A percentile compares a stretch with the other conserved stretches of the same genome.
Conservation (phyloP, 1,140 invertebrate species). For the Eufriesea mexicana region DNA sequence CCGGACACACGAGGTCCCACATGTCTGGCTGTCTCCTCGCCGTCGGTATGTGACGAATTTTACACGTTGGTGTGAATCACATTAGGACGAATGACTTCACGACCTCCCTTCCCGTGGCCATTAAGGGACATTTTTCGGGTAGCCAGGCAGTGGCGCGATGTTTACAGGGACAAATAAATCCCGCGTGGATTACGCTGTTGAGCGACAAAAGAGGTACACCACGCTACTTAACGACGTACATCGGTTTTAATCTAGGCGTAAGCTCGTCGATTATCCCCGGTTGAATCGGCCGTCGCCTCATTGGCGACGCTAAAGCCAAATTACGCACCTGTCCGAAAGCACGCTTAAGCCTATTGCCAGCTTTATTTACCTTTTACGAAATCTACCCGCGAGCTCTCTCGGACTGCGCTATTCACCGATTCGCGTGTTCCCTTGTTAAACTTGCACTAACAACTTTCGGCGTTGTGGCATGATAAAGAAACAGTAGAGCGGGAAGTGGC, state of each 20-base stretch:
- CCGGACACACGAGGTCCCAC: conserved; percentile 32
- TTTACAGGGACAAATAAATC: conserved; percentile 47
- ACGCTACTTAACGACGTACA: not conserved
- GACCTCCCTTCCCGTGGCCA: conserved; percentile 46
- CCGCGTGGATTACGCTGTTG: not conserved
- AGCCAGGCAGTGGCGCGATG: conserved; percentile 19
- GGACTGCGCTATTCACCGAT: no score
- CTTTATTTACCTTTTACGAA: not conserved
- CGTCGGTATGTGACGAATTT: conserved; percentile 68
- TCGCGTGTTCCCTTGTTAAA: no score
- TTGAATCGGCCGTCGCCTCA: conserved; percentile 22
- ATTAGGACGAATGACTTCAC: conserved; percentile 65
- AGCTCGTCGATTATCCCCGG: conserved; percentile 15
- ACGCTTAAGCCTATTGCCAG: no score
- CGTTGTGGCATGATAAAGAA: no score
- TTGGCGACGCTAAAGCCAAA: conserved; percentile 45
- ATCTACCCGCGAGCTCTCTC: not conserved
- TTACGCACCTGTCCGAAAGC: conserved; percentile 45
- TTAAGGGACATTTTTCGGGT: conserved; percentile 58
- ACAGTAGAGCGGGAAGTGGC: no score
- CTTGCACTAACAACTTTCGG: no score
- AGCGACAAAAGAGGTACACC: no score
- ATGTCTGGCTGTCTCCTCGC: conserved; percentile 24
- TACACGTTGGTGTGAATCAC: conserved; percentile 69
- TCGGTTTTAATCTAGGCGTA: conserved; percentile 39